A percentile compares a stretch with the other conserved stretches of the same genome.
phyloP scores from a whole-genome alignment of 1,140 invertebrate species.

The Halyomorpha halys region DNA sequence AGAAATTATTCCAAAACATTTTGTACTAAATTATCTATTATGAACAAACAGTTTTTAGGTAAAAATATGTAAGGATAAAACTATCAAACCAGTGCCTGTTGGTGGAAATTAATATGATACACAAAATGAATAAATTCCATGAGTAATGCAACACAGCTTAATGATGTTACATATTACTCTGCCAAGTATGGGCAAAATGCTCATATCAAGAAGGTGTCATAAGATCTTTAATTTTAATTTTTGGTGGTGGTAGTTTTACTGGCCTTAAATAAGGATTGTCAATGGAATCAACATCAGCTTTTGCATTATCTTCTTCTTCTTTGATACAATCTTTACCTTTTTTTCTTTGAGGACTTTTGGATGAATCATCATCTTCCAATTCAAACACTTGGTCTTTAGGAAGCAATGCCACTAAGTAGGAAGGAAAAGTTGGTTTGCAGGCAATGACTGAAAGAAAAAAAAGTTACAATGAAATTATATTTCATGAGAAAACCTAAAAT shows the following conservation, averaged over 20 bases:
- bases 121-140: too few relatives aligned
- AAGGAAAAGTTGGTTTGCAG: constrained; percentile 66
- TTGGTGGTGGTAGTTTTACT: constrained; percentile 43
- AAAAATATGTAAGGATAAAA: too few relatives aligned
- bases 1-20: too few relatives aligned
- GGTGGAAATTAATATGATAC: too few relatives aligned
- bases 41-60: too few relatives aligned
- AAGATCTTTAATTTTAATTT: constrained; percentile 31
- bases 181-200: too few relatives aligned
- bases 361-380: constrained; percentile 68
- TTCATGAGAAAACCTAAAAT: too few relatives aligned
- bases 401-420: constrained; percentile 75
- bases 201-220: constrained; percentile 4
- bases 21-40: too few relatives aligned
- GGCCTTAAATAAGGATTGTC: constrained; percentile 81
- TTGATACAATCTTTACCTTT: constrained; percentile 43
- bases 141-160: too few relatives aligned
- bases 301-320: constrained; percentile 40
- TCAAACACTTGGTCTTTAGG: constrained; percentile 93
- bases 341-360: constrained; percentile 46
- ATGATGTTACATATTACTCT: too few relatives aligned
- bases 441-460: constrained; percentile 72
- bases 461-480: too few relatives aligned
- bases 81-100: too few relatives aligned
- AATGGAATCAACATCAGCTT: constrained; percentile 49